phyloP scores from a whole-genome alignment of 1,140 invertebrate genomes.

The Drosophila elegans region DNA sequence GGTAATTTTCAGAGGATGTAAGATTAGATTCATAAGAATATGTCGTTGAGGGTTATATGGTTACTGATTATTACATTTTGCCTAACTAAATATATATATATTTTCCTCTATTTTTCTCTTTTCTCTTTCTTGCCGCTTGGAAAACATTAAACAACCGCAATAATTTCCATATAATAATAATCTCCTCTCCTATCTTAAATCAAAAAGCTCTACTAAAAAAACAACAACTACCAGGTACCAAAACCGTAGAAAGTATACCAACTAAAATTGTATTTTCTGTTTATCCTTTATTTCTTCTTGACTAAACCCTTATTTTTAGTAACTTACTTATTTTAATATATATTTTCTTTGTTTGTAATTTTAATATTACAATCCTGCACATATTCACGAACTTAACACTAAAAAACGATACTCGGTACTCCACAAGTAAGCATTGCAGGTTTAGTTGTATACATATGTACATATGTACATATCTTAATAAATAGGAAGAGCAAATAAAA shows the following conservation, averaged over 20 bases:
- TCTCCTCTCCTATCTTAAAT: constrained; percentile 46
- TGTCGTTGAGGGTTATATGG: background rate
- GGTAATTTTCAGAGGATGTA: too few species aligned
- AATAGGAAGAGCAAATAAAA: too few species aligned
- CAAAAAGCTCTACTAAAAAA: constrained; percentile 79
- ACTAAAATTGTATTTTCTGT: constrained; percentile 19
- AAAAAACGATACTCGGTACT: background rate
- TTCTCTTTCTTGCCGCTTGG: constrained; percentile 69
- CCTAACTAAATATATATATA: constrained; percentile 35
- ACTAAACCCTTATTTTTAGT: constrained; percentile 1
- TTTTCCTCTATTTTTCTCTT: constrained; percentile 48
- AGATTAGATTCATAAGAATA: too few species aligned
- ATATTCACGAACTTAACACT: constrained; percentile 1
- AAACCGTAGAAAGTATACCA: constrained; percentile 30
- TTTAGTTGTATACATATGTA: background rate
- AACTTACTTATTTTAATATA: constrained; percentile 4
- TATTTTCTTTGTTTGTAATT: background rate
- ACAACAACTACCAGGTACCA: constrained; percentile 78
- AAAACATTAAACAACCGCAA: constrained; percentile 54
- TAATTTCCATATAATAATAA: constrained; percentile 43
- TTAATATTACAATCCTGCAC: constrained; percentile 13
- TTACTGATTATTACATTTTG: constrained; percentile 17
- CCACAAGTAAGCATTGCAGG: background rate
- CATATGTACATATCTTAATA: background rate
- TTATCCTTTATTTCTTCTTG: background rate